These are phyloP conservation scores for Lucinisca nassula DNA, from an alignment of 2,888 invertebrate species.

Conservation along the genomic window DNA sequence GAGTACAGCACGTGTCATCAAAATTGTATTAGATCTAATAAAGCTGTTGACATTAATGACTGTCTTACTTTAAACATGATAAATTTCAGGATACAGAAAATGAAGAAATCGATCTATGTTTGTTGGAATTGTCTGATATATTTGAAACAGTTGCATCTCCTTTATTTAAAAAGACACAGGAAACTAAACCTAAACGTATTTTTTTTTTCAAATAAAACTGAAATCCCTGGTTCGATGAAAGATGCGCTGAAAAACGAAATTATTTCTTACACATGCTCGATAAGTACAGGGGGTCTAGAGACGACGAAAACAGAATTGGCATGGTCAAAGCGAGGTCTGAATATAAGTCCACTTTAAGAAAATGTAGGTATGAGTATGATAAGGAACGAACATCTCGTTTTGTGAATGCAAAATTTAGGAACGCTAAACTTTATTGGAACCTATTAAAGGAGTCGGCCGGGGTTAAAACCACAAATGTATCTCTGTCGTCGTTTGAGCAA, in stretches of 20 bases:
- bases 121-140: too few relatives aligned
- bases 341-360: neutral
- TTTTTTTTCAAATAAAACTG: too few relatives aligned
- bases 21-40: too few relatives aligned
- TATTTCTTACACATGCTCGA: neutral
- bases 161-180: too few relatives aligned
- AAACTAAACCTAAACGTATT: too few relatives aligned
- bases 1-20: too few relatives aligned
- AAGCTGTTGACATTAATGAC: too few relatives aligned
- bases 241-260: neutral
- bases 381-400: neutral
- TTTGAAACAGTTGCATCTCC: too few relatives aligned
- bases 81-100: too few relatives aligned
- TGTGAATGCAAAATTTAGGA: neutral
- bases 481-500: neutral
- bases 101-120: too few relatives aligned
- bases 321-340: neutral
- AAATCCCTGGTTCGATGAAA: too few relatives aligned
- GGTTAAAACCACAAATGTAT: neutral
- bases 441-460: neutral
- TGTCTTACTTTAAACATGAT: too few relatives aligned
- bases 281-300: neutral
- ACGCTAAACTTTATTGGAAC: slow-evolving; percentile 1
- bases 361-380: neutral
- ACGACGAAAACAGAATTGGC: neutral